Percentiles rank a stretch among this genome's conserved stretches.
These are phyloP conservation scores for Steinernema feltiae DNA, from an alignment of 1,140 invertebrate species.

Conservation along the genomic window DNA sequence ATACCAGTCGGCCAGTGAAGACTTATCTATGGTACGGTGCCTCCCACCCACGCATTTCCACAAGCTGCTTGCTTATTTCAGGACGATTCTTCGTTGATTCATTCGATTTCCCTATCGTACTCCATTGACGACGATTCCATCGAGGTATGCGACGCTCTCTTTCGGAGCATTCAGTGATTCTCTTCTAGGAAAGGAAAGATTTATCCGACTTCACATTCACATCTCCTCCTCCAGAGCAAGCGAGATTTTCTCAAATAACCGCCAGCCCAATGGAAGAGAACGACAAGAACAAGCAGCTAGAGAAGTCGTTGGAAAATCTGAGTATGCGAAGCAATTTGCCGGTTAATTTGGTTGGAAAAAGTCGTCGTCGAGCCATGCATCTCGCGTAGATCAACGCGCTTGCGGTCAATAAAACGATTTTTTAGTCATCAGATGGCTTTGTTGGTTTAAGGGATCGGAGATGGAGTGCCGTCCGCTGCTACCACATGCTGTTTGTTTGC, in stretches of 20 bases:
- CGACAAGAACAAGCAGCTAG: neutral
- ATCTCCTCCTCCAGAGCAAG: neutral
- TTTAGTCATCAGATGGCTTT: no score
- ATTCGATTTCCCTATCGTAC: neutral
- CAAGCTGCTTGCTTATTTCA: neutral
- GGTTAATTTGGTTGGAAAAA: neutral
- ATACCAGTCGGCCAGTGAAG: neutral
- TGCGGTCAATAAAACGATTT: no score
- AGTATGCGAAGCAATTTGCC: neutral
- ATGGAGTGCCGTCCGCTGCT: neutral
- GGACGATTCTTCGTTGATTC: neutral
- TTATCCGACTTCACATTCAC: no score
- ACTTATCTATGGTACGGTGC: no score
- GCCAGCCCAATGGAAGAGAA: neutral
- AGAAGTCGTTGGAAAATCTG: neutral
- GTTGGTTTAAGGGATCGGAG: neutral
- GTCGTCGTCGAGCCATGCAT: neutral
- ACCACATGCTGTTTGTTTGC: constrained; percentile 15
- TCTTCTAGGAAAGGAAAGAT: no score
- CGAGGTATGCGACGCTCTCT: no score
- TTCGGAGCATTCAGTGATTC: no score
- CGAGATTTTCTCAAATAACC: neutral
- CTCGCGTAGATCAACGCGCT: no score
- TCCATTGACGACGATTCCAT: neutral
- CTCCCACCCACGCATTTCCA: no score